A percentile compares a stretch with the other conserved stretches of the same genome.
phyloP scores from a whole-genome alignment of 2,797 vertebrate genomes.

The Tauraco hartlaubi region DNA sequence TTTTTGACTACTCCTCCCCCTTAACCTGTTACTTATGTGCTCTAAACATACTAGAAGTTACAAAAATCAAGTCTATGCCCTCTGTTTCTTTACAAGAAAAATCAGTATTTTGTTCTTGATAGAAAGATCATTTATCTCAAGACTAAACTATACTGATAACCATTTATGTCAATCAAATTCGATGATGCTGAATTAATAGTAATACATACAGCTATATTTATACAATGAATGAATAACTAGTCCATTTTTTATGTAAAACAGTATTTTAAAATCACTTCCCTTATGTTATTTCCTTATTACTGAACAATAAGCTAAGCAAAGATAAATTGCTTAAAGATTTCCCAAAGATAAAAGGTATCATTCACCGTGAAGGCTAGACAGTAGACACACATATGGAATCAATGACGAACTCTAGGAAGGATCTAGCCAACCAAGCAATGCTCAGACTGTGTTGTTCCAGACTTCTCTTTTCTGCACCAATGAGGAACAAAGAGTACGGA shows the following conservation, averaged over 20 bases:
- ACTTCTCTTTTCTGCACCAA: neutral
- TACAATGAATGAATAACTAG: neutral
- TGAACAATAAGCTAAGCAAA: neutral
- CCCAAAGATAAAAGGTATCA: conserved; percentile 41
- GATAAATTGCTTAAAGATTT: conserved; percentile 49
- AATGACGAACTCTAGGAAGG: neutral
- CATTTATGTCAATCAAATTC: neutral
- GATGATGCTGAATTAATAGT: neutral
- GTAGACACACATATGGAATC: conserved; percentile 53
- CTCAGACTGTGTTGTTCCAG: neutral
- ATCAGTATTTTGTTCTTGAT: neutral
- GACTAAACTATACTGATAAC: neutral
- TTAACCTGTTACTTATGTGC: conserved; percentile 75
- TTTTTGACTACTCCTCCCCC: conserved; percentile 46
- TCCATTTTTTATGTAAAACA: neutral
- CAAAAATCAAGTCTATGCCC: neutral
- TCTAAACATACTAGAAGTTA: conserved; percentile 17
- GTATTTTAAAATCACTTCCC: neutral
- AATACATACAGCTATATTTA: neutral
- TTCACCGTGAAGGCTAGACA: neutral
- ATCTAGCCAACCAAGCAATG: neutral
- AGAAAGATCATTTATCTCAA: neutral
- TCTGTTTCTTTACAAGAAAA: neutral
- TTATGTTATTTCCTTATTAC: neutral
- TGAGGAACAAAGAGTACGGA: neutral